Percentiles rank a stretch among this genome's conserved stretches.
Evolutionary conservation across 35 echinoderm and acorn worm genomes (phyloP).

Genomic region (Heliocidaris erythrogramma): DNA sequence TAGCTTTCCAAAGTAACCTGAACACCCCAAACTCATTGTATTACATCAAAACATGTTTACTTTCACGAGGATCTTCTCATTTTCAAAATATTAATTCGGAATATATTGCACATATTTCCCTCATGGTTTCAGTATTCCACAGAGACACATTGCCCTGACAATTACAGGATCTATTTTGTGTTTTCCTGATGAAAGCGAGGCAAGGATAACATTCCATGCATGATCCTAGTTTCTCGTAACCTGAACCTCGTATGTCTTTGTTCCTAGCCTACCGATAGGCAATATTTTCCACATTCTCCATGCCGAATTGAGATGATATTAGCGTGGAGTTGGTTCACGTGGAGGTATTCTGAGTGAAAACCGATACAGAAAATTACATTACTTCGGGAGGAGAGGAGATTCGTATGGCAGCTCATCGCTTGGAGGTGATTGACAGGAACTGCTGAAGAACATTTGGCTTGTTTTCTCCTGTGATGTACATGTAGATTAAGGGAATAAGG

Average conservation of each 20-base stretch:
- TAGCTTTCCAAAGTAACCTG: neutral
- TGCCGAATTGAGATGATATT: neutral
- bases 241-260: neutral
- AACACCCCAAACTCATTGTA: neutral
- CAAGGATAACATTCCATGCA: neutral
- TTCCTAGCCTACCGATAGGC: neutral
- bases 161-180: neutral
- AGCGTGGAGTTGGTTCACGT: neutral
- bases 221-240: neutral
- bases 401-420: neutral
- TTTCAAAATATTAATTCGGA: neutral
- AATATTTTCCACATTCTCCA: neutral
- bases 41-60: neutral
- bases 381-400: neutral
- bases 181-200: neutral
- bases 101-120: neutral
- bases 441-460: neutral
- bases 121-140: neutral
- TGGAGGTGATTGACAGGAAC: neutral
- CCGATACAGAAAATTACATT: slow-evolving; percentile 3
- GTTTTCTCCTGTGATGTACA: neutral
- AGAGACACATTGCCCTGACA: neutral
- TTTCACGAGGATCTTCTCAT: neutral
- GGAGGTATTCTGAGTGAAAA: neutral
- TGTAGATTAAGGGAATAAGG: neutral